A percentile compares a stretch with the other conserved stretches of the same genome.
phyloP scores from a whole-genome alignment of 2,113 vertebrate genomes.

The Dromiciops gliroides region DNA sequence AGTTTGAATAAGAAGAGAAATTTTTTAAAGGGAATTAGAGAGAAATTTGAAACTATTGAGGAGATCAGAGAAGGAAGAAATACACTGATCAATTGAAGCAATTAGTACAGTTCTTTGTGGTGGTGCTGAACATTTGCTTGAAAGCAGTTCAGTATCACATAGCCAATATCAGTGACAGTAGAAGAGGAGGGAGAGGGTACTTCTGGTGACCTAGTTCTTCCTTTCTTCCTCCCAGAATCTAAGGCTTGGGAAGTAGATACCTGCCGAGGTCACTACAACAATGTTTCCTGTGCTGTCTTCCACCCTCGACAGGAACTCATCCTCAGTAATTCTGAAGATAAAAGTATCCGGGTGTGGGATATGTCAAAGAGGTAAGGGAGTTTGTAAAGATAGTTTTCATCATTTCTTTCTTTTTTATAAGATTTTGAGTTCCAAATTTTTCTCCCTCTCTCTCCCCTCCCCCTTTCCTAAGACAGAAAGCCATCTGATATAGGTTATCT shows the following conservation, averaged over 20 bases:
- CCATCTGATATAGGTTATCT: no score
- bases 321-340: constrained; percentile 98
- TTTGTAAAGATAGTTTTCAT: no score
- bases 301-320: constrained; percentile 98
- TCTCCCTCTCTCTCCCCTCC: no score
- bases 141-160: neutral
- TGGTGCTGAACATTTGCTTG: constrained; percentile 23
- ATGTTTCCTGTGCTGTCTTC: constrained; percentile 97
- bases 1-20: neutral
- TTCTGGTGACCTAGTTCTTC: neutral
- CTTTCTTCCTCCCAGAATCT: constrained; percentile 85
- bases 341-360: constrained; percentile 98
- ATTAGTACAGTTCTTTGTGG: constrained; percentile 5
- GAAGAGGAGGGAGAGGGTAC: neutral
- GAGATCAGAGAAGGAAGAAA: constrained; percentile 14
- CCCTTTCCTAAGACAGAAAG: no score
- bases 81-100: neutral
- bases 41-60: neutral
- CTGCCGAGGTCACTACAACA: constrained; percentile 98
- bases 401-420: no score
- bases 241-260: constrained; percentile 99
- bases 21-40: constrained; percentile 28
- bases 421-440: no score
- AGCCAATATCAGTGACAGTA: neutral
- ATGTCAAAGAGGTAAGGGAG: constrained; percentile 92